Percentiles rank a stretch among this genome's conserved stretches.
These are phyloP conservation scores for Dicranocentrus wangi DNA, from an alignment of 2,888 invertebrate species.

Conservation along the genomic window DNA sequence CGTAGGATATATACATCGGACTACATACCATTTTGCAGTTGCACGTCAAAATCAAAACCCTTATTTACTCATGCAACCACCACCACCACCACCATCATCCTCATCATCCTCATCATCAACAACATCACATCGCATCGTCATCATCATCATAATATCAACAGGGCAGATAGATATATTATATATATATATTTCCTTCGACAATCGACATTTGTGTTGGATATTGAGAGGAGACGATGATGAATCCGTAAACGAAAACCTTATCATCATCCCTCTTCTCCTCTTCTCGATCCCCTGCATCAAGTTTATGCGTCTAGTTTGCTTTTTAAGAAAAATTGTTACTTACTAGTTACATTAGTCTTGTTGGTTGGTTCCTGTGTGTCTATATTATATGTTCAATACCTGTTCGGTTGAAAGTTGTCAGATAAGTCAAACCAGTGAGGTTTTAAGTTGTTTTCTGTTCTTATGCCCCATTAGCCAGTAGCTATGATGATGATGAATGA, in stretches of 20 bases:
- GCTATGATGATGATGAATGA: not conserved
- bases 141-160: too few species aligned
- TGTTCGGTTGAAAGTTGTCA: conserved; percentile 64
- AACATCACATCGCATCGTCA: too few species aligned
- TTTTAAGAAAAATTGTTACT: conserved; percentile 47
- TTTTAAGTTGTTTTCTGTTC: not conserved
- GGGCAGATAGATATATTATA: too few species aligned
- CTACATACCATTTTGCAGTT: not conserved
- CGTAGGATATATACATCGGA: too few species aligned
- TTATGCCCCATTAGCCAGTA: not conserved
- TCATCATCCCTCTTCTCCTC: conserved; percentile 48
- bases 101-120: too few species aligned
- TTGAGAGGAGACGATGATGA: conserved; percentile 34
- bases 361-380: not conserved
- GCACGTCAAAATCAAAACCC: not conserved
- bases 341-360: conserved; percentile 37
- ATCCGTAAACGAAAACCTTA: conserved; percentile 53
- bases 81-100: too few species aligned
- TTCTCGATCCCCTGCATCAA: too few species aligned
- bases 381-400: conserved; percentile 49
- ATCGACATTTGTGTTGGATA: too few species aligned
- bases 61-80: too few species aligned
- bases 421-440: conserved; percentile 38
- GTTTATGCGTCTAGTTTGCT: conserved; percentile 14
- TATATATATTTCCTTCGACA: too few species aligned